Conservation (phyloP, 2,113 vertebrate genomes). For the Origma solitaria region DNA sequence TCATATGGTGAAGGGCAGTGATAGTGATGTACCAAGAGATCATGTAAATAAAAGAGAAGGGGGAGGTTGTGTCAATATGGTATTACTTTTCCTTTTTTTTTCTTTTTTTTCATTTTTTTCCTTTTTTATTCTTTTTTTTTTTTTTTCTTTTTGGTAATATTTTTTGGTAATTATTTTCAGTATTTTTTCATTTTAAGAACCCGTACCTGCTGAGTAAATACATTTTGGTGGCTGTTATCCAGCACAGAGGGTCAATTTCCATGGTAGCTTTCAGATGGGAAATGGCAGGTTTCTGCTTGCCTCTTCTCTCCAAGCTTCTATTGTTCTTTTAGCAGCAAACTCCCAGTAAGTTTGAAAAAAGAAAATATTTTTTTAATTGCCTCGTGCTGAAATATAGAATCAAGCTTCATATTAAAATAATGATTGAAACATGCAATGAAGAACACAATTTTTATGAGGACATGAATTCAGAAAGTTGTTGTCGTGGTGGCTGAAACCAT, state of each 20-base stretch:
- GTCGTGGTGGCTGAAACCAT: too few species aligned
- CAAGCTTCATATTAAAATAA: neutral
- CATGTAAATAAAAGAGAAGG: neutral
- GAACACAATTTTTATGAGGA: neutral
- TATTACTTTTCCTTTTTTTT: neutral
- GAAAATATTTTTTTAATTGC: neutral
- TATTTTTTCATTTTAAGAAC: neutral
- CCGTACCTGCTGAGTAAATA: neutral
- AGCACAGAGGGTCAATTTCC: neutral
- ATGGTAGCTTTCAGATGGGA: neutral
- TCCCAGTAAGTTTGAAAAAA: neutral
- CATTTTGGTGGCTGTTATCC: neutral
- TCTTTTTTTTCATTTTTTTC: neutral
- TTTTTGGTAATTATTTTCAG: too few species aligned
- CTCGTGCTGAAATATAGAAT: neutral
- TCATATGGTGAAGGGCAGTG: neutral
- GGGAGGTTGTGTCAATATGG: accelerated
- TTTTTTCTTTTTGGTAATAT: too few species aligned
- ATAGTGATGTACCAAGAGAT: neutral
- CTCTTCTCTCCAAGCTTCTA: neutral
- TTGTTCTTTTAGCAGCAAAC: neutral
- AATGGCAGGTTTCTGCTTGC: neutral
- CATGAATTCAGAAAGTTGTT: neutral
- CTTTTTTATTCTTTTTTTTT: neutral
- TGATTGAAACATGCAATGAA: neutral